Conservation (phyloP, 2,888 invertebrate genomes). For the Trisateles emortualis region DNA sequence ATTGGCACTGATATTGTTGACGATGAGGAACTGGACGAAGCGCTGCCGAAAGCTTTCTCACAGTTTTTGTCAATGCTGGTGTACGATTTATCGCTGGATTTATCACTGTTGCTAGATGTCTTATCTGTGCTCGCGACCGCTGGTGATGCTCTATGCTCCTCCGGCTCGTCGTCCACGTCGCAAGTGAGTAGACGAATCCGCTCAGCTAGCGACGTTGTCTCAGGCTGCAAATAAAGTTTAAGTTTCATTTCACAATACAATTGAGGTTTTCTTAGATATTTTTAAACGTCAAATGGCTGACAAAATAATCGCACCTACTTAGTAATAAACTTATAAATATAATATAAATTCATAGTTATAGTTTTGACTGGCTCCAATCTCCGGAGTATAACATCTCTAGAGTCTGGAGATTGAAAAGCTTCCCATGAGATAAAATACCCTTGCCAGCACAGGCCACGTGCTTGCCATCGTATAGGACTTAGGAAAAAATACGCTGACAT, state of each 20-base stretch:
- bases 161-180: conserved; percentile 91
- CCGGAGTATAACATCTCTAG: no score
- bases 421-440: no score
- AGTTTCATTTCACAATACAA: background rate
- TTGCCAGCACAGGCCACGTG: no score
- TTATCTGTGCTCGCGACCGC: conserved; percentile 89
- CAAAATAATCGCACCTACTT: no score
- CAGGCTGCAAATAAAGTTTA: conserved; percentile 65
- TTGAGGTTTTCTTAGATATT: no score
- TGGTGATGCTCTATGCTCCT: conserved; percentile 87
- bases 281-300: no score
- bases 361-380: no score
- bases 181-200: conserved; percentile 95
- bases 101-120: conserved; percentile 85
- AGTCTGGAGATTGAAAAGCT: no score
- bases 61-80: conserved; percentile 87
- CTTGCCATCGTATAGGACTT: no score
- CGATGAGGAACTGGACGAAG: conserved; percentile 80
- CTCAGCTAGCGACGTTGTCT: conserved; percentile 94
- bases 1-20: conserved; percentile 72
- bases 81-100: conserved; percentile 76
- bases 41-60: conserved; percentile 85
- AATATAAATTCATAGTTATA: no score
- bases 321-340: no score
- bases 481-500: no score